Evolutionary conservation across 1,140 invertebrate species (phyloP).

Genomic region (Trichonephila clavipes): DNA sequence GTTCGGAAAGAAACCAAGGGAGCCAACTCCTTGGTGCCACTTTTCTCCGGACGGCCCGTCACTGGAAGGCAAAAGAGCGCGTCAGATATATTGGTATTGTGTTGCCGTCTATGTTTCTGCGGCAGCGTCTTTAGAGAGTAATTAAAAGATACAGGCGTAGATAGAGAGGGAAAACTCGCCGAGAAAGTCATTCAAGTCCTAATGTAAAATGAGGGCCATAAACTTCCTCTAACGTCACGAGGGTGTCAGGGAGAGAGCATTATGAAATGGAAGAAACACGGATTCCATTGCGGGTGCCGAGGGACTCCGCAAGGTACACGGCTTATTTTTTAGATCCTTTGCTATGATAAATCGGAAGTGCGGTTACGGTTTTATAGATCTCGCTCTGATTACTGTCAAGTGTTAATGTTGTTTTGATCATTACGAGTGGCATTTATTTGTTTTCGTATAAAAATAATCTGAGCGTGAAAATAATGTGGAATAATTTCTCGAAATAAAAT

Average conservation of each 20-base stretch:
- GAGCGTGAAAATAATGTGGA: too few relatives aligned
- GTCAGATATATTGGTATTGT: slow-evolving; percentile 75
- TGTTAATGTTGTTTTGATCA: too few relatives aligned
- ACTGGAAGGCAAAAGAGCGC: slow-evolving; percentile 56
- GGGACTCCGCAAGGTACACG: background rate
- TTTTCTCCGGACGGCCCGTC: slow-evolving; percentile 9
- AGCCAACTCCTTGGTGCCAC: background rate
- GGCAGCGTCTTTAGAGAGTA: slow-evolving; percentile 71
- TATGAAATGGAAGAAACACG: slow-evolving; percentile 43
- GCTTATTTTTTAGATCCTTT: background rate
- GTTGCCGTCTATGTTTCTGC: slow-evolving; percentile 49
- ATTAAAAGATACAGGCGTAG: slow-evolving; percentile 73
- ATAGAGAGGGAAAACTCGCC: slow-evolving; percentile 44
- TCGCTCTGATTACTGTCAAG: too few relatives aligned
- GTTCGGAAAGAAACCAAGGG: too few relatives aligned
- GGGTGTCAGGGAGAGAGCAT: slow-evolving; percentile 51
- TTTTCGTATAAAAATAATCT: too few relatives aligned
- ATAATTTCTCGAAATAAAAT: too few relatives aligned
- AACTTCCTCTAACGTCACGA: slow-evolving; percentile 65
- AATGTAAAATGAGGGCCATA: slow-evolving; percentile 71
- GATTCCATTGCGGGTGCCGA: background rate
- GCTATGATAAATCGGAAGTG: too few relatives aligned
- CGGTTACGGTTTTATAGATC: too few relatives aligned
- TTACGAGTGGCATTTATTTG: too few relatives aligned
- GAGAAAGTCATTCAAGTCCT: slow-evolving; percentile 75